These are phyloP conservation scores for Phoxinus phoxinus DNA, from an alignment of 2,113 vertebrate species.

Conservation along the genomic window DNA sequence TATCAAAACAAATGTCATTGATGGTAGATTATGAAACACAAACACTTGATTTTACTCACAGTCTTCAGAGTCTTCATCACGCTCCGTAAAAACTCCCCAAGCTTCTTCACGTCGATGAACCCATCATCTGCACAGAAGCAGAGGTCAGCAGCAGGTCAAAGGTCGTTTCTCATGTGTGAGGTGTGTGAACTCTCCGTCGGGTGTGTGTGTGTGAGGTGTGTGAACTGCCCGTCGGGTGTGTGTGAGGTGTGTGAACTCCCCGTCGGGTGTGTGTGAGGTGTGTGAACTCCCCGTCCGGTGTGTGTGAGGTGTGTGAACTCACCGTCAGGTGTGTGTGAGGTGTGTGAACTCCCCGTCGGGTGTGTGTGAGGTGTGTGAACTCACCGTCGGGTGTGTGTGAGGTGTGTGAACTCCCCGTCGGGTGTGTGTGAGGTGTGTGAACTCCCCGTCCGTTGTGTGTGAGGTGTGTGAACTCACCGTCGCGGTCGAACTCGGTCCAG, in stretches of 20 bases:
- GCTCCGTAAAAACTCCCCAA: slow-evolving; percentile 83
- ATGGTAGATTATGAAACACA: neutral
- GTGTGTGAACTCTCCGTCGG: slow-evolving; percentile 69
- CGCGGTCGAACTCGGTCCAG: slow-evolving; percentile 77
- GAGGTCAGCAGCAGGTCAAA: neutral
- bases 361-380: no score
- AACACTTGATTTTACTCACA: slow-evolving; percentile 54
- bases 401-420: slow-evolving; percentile 69
- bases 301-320: no score
- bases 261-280: no score
- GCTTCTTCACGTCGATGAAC: slow-evolving; percentile 82
- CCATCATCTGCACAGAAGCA: slow-evolving; percentile 79
- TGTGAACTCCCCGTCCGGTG: slow-evolving; percentile 68
- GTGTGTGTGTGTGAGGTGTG: no score
- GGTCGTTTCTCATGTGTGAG: neutral
- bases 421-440: neutral
- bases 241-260: slow-evolving; percentile 66
- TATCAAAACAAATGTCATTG: neutral
- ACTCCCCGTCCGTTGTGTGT: slow-evolving; percentile 71
- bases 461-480: slow-evolving; percentile 69
- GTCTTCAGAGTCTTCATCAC: slow-evolving; percentile 69
- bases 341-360: slow-evolving; percentile 69
- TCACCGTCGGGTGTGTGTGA: no score
- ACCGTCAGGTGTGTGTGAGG: no score
- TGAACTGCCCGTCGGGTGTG: no score